phyloP scores from a whole-genome alignment of 2,888 invertebrate genomes.

The Drosophila pegasa region DNA sequence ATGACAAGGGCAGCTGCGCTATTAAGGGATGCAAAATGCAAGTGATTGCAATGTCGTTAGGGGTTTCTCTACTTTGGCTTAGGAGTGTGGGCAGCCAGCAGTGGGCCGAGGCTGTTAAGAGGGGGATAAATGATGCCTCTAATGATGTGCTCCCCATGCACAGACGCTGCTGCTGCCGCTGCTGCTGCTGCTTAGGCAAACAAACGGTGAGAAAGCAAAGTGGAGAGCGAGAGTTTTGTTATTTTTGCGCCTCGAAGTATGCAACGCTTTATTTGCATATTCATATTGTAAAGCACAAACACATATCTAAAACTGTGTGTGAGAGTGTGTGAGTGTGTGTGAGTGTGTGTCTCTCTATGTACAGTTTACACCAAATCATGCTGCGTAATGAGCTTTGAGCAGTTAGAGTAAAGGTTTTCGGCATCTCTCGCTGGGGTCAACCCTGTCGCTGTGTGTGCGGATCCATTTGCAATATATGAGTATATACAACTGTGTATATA shows the following conservation, averaged over 20 bases:
- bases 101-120: not conserved
- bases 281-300: slow-evolving; percentile 49
- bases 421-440: slow-evolving; percentile 25
- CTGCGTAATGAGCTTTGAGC: slow-evolving; percentile 59
- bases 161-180: not conserved
- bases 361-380: slow-evolving; percentile 39
- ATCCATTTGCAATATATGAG: slow-evolving; percentile 21
- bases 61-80: slow-evolving; percentile 46
- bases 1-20: slow-evolving; percentile 17
- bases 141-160: slow-evolving; percentile 49
- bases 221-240: slow-evolving; percentile 40
- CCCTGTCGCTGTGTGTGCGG: slow-evolving; percentile 27
- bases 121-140: slow-evolving; percentile 29
- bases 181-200: slow-evolving; percentile 59
- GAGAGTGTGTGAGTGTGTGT: not conserved
- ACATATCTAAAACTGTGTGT: not conserved
- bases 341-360: not conserved
- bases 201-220: slow-evolving; percentile 21
- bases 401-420: slow-evolving; percentile 15
- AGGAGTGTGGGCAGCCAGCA: not conserved
- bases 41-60: slow-evolving; percentile 68
- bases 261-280: slow-evolving; percentile 68
- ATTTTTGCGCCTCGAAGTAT: slow-evolving; percentile 53
- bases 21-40: slow-evolving; percentile 76
- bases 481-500: not conserved